Evolutionary conservation across 2,888 invertebrate genomes (phyloP), one percentile per base, ranked within the genome.

Genomic region (Colostygia pectinataria): DNA sequence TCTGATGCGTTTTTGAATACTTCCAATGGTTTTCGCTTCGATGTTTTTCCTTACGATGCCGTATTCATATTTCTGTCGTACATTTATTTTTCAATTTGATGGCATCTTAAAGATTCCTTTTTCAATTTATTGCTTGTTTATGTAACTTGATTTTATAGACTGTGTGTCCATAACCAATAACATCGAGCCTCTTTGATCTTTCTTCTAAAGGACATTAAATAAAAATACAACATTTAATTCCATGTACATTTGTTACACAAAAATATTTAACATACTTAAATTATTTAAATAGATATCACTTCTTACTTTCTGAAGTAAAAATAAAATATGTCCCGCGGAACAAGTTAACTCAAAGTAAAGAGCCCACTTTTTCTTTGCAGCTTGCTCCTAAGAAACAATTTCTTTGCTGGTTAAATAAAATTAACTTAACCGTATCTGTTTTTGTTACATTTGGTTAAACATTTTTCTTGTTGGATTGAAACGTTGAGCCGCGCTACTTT

Each of bases 291-390:
- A n/a, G n/a, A n/a, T n/a, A n/a, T n/a, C n/a, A n/a, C n/a, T 46
- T 23, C 13, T 46, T 39, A 40, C 40, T 32, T 13, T 4, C 20
- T 4, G 4, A 24, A 36, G 25, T 41, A 18, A 25, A 47, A 48
- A 41, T 44, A 60, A 54, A 65, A 60, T 55, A 57, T 62, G 62
- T 68, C 53, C 56, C 36, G 51, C 50, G 50, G 53, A 59, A 59
- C 59, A 65, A 49, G 57, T 61, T 53, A 51, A 52, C 32, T 40
- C 42, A 33, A 46, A 49, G 32, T 40, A 42, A 41, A 46, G 49
- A 33, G 27, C 23, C 34, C 36, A 42, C 46, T 57, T 59, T 58
- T 53, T 54, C 51, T 51, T 6, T 20, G 51, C 38, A 49, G 45
- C 55, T 48, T 39, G 51, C 36, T 47, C 44, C 36, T 53, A 27